Base-by-base conservation (phyloP, 2,888 invertebrate species). In the Cerastoderma edule region DNA sequence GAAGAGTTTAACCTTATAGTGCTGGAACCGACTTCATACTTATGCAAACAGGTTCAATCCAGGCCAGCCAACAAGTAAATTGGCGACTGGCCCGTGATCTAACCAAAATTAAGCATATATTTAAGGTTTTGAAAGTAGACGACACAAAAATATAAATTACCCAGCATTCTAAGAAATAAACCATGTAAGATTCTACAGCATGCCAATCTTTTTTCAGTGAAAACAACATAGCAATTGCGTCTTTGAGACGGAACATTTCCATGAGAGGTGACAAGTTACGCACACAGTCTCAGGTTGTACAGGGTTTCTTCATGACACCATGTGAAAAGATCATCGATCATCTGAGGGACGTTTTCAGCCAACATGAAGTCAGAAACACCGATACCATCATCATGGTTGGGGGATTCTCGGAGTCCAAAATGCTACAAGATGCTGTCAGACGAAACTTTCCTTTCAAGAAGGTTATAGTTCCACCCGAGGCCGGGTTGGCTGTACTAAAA, bases 361-460 rank as follows among this genome's bases (percentile, higher is more conserved):
- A 73, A 28, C 60, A 50, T 4, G 67, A 63, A 22, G 75, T 76
- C 6, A 19, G 30, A 22, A 73, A 71, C 3, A 70, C 73, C 1
- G 67, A 73, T 44, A 80, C 73, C 1, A 72, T 80, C 22, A 56
- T 80, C 0, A 80, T 80, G 80, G 80, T 80, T 16, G 80, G 80
- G 4, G 80, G 80, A 1, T 80, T 80, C 28, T 76, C 75, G 0
- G 80, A 80, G 28, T 80, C 80, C 1, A 35, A 50, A 27, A 67
- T 80, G 71, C 71, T 80, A 22, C 80, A 76, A 33, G 53, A 65
- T 24, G 67, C 71, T 0, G 33, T 80, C 1, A 75, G 64, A 39
- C 32, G 50, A 19, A 35, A 28, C 24, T 76, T 80, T 48, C 64
- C 64, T 6, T 46, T 44, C 19, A 80, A 68, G 57, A 70, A 67